phyloP scores from a whole-genome alignment of 1,140 invertebrate species.

The Zaprionus ghesquierei region DNA sequence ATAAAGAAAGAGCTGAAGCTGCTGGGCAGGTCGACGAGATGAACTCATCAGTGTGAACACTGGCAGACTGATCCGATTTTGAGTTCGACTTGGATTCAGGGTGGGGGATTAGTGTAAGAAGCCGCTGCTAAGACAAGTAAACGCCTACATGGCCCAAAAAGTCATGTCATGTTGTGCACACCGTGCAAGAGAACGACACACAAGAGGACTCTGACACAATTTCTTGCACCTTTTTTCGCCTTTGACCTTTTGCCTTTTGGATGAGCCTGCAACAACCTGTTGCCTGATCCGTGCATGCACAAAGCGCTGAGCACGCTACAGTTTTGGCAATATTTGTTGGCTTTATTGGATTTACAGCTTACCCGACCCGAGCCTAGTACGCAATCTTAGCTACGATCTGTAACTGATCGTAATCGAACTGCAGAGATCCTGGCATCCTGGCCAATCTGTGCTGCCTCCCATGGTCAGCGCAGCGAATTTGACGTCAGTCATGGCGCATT shows the following conservation, averaged over 20 bases:
- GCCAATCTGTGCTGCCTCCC: slow-evolving; percentile 25
- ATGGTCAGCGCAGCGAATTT: slow-evolving; percentile 54
- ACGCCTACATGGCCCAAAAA: slow-evolving; percentile 70
- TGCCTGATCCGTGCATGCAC: slow-evolving; percentile 39
- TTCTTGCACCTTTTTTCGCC: slow-evolving; percentile 53
- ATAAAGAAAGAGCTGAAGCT: not conserved
- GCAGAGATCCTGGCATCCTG: slow-evolving; percentile 1
- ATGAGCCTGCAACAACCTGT: slow-evolving; percentile 27
- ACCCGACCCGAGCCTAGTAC: slow-evolving; percentile 27
- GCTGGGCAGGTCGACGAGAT: slow-evolving; percentile 35
- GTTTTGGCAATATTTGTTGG: slow-evolving; percentile 76
- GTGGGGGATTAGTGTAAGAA: slow-evolving; percentile 57
- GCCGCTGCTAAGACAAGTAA: slow-evolving; percentile 75
- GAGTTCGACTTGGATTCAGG: not conserved
- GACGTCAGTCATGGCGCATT: slow-evolving; percentile 62
- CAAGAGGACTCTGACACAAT: slow-evolving; percentile 69
- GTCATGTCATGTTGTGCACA: slow-evolving; percentile 75
- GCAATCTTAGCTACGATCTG: slow-evolving; percentile 66
- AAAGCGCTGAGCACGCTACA: slow-evolving; percentile 52
- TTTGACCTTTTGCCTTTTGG: not conserved
- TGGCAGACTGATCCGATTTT: slow-evolving; percentile 54
- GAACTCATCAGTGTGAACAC: slow-evolving; percentile 62
- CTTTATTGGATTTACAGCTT: slow-evolving; percentile 79
- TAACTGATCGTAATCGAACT: not conserved
- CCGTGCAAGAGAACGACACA: not conserved